Evolutionary conservation across 2,888 invertebrate species (phyloP).

Genomic region (Seira sanloemensis): DNA sequence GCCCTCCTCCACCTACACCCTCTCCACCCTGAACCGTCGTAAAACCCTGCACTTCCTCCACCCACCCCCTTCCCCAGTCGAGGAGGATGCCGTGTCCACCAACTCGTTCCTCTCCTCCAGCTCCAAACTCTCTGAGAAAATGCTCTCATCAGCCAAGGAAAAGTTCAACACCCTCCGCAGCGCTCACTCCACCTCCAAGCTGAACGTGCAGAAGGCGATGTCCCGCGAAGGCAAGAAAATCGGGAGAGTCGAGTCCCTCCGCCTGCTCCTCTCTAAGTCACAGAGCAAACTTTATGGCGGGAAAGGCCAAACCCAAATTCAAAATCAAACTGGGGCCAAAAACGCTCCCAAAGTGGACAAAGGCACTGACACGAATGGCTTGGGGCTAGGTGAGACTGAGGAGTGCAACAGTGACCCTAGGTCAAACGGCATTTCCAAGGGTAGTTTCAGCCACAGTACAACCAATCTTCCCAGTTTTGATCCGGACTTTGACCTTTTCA

Average conservation of each 20-base stretch:
- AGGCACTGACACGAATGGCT: conserved; percentile 68
- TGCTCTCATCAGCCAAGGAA: conserved; percentile 36
- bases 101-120: conserved; percentile 1
- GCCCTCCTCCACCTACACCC: background rate
- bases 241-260: conserved; percentile 79
- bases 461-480: conserved; percentile 11
- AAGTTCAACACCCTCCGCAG: conserved; percentile 37
- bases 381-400: too few relatives aligned
- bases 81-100: conserved; percentile 22
- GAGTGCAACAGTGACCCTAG: too few relatives aligned
- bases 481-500: conserved; percentile 1
- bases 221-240: conserved; percentile 62
- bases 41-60: conserved; percentile 68
- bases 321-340: background rate
- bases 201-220: background rate
- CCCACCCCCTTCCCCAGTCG: too few relatives aligned
- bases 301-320: background rate
- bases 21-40: conserved; percentile 69
- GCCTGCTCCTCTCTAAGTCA: conserved; percentile 77
- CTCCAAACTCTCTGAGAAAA: conserved; percentile 31
- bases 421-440: too few relatives aligned
- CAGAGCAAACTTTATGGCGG: conserved; percentile 70
- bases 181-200: background rate
- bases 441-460: too few relatives aligned
- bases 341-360: conserved; percentile 65